Base-by-base conservation (phyloP, 2,113 vertebrate genomes). In the Syngnathus typhle region DNA sequence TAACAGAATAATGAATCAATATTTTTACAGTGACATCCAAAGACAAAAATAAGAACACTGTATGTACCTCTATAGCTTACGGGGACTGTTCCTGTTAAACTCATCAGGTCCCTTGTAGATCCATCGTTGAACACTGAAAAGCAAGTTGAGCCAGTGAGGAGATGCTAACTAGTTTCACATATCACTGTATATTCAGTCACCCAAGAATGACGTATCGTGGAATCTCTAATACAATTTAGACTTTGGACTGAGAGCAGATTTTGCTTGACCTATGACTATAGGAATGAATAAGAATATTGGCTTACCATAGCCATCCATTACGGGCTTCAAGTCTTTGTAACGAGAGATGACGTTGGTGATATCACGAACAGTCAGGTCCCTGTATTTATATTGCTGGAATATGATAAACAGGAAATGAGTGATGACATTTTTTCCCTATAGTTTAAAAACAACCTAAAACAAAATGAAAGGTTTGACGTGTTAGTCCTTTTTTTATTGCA, bases 321-420 rank as follows among this genome's bases (percentile, higher is more conserved):
- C 86, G 38, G 97, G 96, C 82, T 97, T 99, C 85, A 99, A 92
- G 83, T 99, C 97, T 90, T 98, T 98, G 89, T 99, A 99, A 37
- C 94, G 92, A 54, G 91, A 89, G 82, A 95, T 95, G 81, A 98
- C 95, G 70, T 89, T 95, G 73, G 91, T 90, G 47, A 96, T 97
- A 85, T 99, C 96, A 55, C 94, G 94, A 69, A 98, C 93, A 52
- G 95, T 95, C 72, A 99, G 81, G 82, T 99, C 97, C 91, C 93
- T 94, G 73, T 99, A 98, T 81, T 98, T 98, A 84, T 99, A 99
- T 94, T 98, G 90, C 88, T 95, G 84, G 79, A 86, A 2, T 85
- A 88, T 69, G 79, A 75, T 21, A 73, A 80, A 6, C 47, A 49
- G 51, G 37, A 21, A 12, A 5, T 60, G 2, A 58, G 15, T 47